Percentiles rank a stretch among this genome's conserved stretches.
phyloP scores from a whole-genome alignment of 2,113 vertebrate genomes.

The Fukomys damarensis region DNA sequence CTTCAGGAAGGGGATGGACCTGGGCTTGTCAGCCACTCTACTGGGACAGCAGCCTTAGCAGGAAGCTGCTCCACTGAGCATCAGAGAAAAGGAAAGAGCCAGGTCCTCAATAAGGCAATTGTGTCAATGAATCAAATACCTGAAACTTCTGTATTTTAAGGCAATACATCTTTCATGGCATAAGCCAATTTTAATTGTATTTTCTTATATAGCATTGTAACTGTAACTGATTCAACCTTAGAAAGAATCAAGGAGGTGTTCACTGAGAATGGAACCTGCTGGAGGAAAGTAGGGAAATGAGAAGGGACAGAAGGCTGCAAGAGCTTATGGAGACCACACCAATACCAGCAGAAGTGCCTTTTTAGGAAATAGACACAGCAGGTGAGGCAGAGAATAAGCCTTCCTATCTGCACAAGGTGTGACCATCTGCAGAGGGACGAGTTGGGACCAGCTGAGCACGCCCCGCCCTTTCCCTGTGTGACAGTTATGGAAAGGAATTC shows the following conservation, averaged over 20 bases:
- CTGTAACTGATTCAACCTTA: neutral
- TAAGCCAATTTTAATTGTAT: neutral
- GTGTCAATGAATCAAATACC: neutral
- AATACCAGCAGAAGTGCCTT: neutral
- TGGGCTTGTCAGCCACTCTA: neutral
- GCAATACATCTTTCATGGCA: neutral
- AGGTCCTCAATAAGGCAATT: neutral
- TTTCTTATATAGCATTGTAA: neutral
- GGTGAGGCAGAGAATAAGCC: neutral
- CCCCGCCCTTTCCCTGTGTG: neutral
- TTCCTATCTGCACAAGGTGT: neutral
- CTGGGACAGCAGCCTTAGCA: neutral
- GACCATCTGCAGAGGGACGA: neutral
- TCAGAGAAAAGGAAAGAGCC: neutral
- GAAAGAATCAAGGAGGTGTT: neutral
- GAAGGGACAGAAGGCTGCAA: neutral
- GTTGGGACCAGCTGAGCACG: neutral
- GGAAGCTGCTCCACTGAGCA: neutral
- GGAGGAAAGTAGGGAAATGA: neutral
- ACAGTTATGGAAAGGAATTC: slow-evolving; percentile 25
- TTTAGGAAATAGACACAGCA: neutral
- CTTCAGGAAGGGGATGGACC: neutral
- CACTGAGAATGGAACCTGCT: neutral
- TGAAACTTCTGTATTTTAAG: neutral
- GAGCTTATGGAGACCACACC: neutral